These are phyloP conservation scores for Nycticorax nycticorax DNA, from an alignment of 2,113 vertebrate genomes.

Conservation along the genomic window DNA sequence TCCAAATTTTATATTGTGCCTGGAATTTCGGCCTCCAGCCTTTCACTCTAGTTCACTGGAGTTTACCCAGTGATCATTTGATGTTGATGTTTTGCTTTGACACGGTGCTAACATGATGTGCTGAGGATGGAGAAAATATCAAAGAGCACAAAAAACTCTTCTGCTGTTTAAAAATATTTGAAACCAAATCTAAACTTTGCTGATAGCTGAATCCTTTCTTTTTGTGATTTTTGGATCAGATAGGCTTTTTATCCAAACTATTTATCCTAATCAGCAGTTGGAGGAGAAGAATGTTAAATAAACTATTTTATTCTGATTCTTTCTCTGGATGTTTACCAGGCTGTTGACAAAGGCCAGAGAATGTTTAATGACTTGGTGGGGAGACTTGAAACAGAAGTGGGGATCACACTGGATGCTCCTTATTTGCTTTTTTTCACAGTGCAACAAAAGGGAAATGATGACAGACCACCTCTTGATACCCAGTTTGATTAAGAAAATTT, in stretches of 20 bases:
- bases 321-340: conserved; percentile 80
- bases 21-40: conserved; percentile 63
- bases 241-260: conserved; percentile 81
- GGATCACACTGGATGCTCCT: conserved; percentile 59
- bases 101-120: conserved; percentile 71
- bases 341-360: conserved; percentile 83
- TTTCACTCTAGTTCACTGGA: conserved; percentile 54
- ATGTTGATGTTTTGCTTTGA: conserved; percentile 70
- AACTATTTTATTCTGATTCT: conserved; percentile 80
- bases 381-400: conserved; percentile 78
- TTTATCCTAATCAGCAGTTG: conserved; percentile 86
- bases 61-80: conserved; percentile 55
- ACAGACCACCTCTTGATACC: conserved; percentile 78
- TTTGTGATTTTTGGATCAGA: conserved; percentile 81
- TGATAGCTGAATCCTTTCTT: conserved; percentile 73
- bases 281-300: conserved; percentile 83
- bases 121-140: conserved; percentile 71
- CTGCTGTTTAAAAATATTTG: conserved; percentile 77
- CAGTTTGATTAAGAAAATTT: conserved; percentile 79
- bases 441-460: conserved; percentile 75
- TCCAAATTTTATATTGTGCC: conserved; percentile 59
- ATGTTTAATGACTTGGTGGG: conserved; percentile 78
- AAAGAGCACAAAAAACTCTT: conserved; percentile 69
- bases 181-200: conserved; percentile 74
- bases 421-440: conserved; percentile 68